These are phyloP conservation scores for Dynastes hyllus DNA, from an alignment of 2,888 invertebrate genomes.

Conservation along the genomic window DNA sequence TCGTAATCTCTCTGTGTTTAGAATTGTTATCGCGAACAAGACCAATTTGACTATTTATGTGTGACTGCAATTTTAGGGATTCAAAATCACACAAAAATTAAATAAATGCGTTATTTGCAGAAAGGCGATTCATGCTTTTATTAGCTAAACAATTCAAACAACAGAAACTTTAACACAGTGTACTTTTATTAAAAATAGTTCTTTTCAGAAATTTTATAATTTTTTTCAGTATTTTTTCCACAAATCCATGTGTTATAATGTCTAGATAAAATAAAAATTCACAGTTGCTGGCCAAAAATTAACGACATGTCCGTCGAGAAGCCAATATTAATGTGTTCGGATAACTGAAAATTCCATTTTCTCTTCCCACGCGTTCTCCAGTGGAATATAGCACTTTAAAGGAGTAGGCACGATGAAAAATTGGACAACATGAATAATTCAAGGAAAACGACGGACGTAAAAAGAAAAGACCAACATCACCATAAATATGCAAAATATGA, in stretches of 20 bases:
- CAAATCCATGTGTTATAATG: neutral
- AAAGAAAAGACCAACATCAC: slow-evolving; percentile 37
- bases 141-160: no score
- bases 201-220: no score
- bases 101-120: no score
- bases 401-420: slow-evolving; percentile 25
- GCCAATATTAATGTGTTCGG: slow-evolving; percentile 29
- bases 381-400: neutral
- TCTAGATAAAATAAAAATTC: slow-evolving; percentile 16
- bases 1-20: no score
- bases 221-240: neutral
- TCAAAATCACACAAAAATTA: no score
- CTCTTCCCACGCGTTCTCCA: neutral
- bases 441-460: slow-evolving; percentile 34
- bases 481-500: slow-evolving; percentile 48
- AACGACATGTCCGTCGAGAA: slow-evolving; percentile 17
- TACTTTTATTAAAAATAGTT: no score
- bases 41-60: no score
- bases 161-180: no score
- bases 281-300: slow-evolving; percentile 4
- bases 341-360: slow-evolving; percentile 36
- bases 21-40: no score
- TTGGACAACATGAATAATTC: slow-evolving; percentile 39
- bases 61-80: no score
- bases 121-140: no score